Evolutionary conservation across 2,888 invertebrate species (phyloP).

Genomic region (Melipona bicolor): DNA sequence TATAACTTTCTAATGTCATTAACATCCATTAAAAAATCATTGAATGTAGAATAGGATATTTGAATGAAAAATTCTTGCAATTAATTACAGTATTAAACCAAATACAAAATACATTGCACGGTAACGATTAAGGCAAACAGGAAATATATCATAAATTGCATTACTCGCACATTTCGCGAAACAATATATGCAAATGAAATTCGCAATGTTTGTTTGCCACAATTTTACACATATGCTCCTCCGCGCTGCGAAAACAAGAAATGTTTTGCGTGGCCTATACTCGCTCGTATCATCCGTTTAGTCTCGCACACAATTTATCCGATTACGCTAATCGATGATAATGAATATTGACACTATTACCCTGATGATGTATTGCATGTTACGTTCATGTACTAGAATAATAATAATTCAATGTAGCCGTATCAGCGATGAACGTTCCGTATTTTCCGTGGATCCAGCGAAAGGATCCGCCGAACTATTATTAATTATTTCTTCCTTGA

Average conservation of each 20-base stretch:
- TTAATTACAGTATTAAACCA: background rate
- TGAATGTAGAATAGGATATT: background rate
- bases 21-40: background rate
- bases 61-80: background rate
- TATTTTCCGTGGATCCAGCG: background rate
- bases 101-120: background rate
- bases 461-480: background rate
- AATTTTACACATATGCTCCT: background rate
- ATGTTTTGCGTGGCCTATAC: background rate
- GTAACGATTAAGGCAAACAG: background rate
- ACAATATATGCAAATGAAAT: background rate
- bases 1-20: background rate
- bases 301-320: conserved; percentile 17
- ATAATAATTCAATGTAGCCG: conserved; percentile 3
- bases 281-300: background rate
- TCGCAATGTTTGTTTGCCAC: background rate
- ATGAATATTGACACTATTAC: conserved; percentile 11
- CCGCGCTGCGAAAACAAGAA: background rate
- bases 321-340: conserved; percentile 39
- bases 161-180: background rate
- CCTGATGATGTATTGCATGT: background rate
- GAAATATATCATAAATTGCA: background rate
- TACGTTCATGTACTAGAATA: conserved; percentile 11
- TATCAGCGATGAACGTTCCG: no score
- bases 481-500: background rate